These are phyloP conservation scores for Bradypus variegatus DNA, from an alignment of 2,797 vertebrate genomes.

Conservation along the genomic window DNA sequence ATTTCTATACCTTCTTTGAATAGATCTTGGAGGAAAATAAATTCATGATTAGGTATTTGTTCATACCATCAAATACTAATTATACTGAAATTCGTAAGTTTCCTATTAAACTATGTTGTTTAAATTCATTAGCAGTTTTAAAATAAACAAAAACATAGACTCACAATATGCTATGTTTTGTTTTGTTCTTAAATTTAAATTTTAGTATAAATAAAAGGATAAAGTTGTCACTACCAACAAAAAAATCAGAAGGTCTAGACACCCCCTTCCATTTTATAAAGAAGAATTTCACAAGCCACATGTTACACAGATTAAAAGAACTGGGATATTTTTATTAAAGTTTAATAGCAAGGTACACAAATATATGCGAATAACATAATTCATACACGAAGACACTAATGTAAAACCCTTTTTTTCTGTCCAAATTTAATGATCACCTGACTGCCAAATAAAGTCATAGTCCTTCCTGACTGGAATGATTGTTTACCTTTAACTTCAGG, in stretches of 20 bases:
- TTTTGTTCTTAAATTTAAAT: slow-evolving; percentile 16
- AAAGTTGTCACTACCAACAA: slow-evolving; percentile 18
- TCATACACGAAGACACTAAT: slow-evolving; percentile 16
- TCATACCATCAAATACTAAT: background rate
- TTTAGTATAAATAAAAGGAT: background rate
- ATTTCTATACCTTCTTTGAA: background rate
- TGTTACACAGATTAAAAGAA: slow-evolving; percentile 20
- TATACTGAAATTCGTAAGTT: background rate
- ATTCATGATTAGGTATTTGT: background rate
- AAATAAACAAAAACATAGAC: slow-evolving; percentile 3
- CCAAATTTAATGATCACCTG: slow-evolving; percentile 66
- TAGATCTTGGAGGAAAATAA: slow-evolving; percentile 19
- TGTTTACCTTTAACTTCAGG: slow-evolving; percentile 89
- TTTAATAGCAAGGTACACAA: slow-evolving; percentile 26
- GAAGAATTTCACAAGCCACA: background rate
- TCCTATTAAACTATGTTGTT: slow-evolving; percentile 15
- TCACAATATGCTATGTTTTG: background rate
- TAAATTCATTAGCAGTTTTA: slow-evolving; percentile 15
- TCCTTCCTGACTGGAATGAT: slow-evolving; percentile 90
- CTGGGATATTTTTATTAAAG: slow-evolving; percentile 24
- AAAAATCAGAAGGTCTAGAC: background rate
- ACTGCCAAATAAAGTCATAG: slow-evolving; percentile 84
- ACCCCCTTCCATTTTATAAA: background rate
- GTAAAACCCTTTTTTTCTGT: slow-evolving; percentile 62
- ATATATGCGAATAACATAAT: slow-evolving; percentile 41